Percentiles rank a stretch among this genome's conserved stretches.
Evolutionary conservation across 2,797 vertebrate species (phyloP).

Genomic region (Sardinella longiceps): DNA sequence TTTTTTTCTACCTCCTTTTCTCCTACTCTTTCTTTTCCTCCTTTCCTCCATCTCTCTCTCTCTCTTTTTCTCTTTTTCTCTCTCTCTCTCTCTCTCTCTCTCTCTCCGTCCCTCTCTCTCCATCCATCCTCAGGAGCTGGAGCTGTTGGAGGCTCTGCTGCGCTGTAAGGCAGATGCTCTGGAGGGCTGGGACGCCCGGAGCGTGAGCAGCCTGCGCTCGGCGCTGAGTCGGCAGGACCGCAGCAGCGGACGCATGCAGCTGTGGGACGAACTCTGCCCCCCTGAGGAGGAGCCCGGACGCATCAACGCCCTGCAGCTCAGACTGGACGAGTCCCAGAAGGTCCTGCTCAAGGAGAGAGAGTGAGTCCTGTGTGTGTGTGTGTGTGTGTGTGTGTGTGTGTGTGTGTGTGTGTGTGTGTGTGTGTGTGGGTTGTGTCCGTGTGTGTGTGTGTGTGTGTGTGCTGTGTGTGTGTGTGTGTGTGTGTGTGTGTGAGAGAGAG

Average conservation of each 20-base stretch:
- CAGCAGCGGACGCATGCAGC: slow-evolving; percentile 65
- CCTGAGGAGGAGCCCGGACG: slow-evolving; percentile 87
- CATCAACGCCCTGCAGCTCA: slow-evolving; percentile 84
- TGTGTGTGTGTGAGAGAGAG: slow-evolving; percentile 63
- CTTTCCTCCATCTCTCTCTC: background rate
- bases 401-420: slow-evolving; percentile 45
- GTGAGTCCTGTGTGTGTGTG: slow-evolving; percentile 70
- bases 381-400: slow-evolving; percentile 39
- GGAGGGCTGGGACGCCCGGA: slow-evolving; percentile 81
- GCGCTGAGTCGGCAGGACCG: slow-evolving; percentile 83
- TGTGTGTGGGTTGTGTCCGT: slow-evolving; percentile 49
- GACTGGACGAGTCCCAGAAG: slow-evolving; percentile 94
- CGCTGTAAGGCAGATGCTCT: slow-evolving; percentile 74
- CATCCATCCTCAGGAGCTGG: slow-evolving; percentile 78
- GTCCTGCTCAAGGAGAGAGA: slow-evolving; percentile 85
- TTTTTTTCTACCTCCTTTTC: background rate
- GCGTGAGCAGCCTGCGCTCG: slow-evolving; percentile 66
- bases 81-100: background rate
- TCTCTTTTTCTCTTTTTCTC: background rate
- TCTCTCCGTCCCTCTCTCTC: background rate
- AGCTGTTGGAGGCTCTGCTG: slow-evolving; percentile 82
- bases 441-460: no score
- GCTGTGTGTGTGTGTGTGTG: slow-evolving; percentile 44
- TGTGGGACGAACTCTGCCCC: slow-evolving; percentile 84
- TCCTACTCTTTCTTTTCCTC: background rate